Base-by-base conservation (phyloP, 2,888 invertebrate species). In the Agrochola lychnidis region DNA sequence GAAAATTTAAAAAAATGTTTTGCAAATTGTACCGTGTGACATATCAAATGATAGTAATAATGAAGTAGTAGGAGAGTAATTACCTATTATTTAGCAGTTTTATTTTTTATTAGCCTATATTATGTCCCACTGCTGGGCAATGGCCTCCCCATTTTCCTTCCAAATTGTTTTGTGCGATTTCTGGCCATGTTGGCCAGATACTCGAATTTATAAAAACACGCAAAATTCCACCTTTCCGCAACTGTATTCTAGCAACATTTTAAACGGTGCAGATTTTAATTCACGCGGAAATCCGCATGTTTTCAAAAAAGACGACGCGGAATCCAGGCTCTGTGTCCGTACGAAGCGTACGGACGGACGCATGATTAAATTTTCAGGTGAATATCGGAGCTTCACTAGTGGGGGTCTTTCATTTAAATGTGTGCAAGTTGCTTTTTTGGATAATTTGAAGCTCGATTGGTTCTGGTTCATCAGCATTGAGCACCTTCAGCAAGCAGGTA, bases 351-450 rank as follows among this genome's bases (percentile, higher is more conserved):
- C 75, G 77, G 69, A 73, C 61, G 63, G 67, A 75, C 74, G 87
- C 76, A 75, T 84, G 87, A 89, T 91, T 90, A 91, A 91, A 91
- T 81, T 90, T 91, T 89, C 89, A 91, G 82, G 88, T 87, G 87
- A 78, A 82, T 83, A 76, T 78, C 81, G 86, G 68, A 56, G 63
- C 48, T 80, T 53, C 63, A 69, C 67, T 71, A 77, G 74, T 64
- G 25, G 42, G 25, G 4, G 45, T 66, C 75, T 72, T 79, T 72
- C 66, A 66, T 61, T 75, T 75, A 42, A 61, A 30, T 70, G 30
- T 16, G 25, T 25, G 25, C 22, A 14, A 4, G 6, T 40, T 59
- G 45, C 0, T n/a, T 40, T 67, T 63, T 64, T 42, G 42, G 4
- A 45, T 19, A 22, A 61, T 57, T 56, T 51, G 14, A 16, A 45